These are phyloP conservation scores for Zaprionus tsacasi DNA, from an alignment of 1,140 invertebrate genomes.

Conservation along the genomic window DNA sequence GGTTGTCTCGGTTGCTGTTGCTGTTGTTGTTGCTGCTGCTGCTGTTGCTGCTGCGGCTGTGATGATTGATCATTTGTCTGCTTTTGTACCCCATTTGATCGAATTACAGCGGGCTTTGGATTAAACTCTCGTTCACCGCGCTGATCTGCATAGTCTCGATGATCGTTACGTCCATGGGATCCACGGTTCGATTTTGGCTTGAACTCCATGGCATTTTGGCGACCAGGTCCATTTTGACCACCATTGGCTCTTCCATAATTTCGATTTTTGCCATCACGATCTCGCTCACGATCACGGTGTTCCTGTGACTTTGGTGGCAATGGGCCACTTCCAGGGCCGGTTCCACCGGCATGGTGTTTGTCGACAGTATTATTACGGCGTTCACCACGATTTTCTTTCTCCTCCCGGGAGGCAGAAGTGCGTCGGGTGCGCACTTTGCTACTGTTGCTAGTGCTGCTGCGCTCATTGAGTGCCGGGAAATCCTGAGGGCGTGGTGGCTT, in stretches of 20 bases:
- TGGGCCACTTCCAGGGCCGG: conserved; percentile 12
- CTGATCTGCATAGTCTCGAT: conserved; percentile 53
- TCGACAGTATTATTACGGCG: conserved; percentile 30
- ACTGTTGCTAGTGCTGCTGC: conserved; percentile 31
- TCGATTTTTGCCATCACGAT: conserved; percentile 51
- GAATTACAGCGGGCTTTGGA: conserved; percentile 33
- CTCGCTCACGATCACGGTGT: conserved; percentile 46
- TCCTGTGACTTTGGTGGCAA: conserved; percentile 45
- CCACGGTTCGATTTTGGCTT: conserved; percentile 60
- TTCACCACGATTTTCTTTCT: conserved; percentile 79
- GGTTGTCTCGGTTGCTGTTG: conserved; percentile 24
- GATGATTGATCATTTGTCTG: conserved; percentile 37
- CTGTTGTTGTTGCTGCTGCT: conserved; percentile 47
- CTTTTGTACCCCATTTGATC: conserved; percentile 58
- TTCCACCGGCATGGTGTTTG: conserved; percentile 27
- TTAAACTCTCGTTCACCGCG: conserved; percentile 40
- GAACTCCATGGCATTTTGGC: conserved; percentile 69
- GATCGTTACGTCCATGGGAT: conserved; percentile 43
- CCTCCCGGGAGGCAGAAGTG: conserved; percentile 59
- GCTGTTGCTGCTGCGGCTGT: conserved; percentile 50
- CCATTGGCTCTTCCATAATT: conserved; percentile 58
- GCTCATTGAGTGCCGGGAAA: conserved; percentile 83
- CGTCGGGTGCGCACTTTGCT: conserved; percentile 45
- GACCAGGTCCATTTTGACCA: conserved; percentile 31
- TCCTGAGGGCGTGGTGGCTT: conserved; percentile 82